Evolutionary conservation across 2,888 invertebrate genomes (phyloP), one percentile per base, ranked within the genome.

Genomic region (Alitta virens): DNA sequence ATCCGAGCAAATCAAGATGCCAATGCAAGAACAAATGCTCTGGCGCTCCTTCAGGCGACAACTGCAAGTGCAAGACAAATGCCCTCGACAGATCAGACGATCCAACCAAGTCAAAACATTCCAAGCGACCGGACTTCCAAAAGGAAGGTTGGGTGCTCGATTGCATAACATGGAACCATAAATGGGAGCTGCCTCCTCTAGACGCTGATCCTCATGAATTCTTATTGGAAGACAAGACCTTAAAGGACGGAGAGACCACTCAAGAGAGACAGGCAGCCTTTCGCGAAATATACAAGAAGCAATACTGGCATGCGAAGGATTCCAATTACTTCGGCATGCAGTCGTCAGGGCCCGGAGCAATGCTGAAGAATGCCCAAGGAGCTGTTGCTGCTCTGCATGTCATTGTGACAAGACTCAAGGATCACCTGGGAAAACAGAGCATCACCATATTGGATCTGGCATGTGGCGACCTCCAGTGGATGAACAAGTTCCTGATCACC

Each of bases 151-250:
- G 65, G 65, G 54, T 63, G 23, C 26, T 63, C 2, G 65, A 65
- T 53, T 65, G 65, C 42, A 53, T 65, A 18, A 65, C 65, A 2
- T 65, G 65, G 65, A 63, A 63, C 38, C 50, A 53, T 27, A 65
- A 65, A 42, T 65, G 65, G 65, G 60, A 63, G 49, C 24, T 27
- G 12, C 25, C 55, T 16, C 33, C 60, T 14, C 46, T 56, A 12
- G 60, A 63, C 1, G 56, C 51, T 9, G 56, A 60, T 16, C 63
- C 57, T 2, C 65, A 63, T 33, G 60, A 59, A 7, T 61, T 63
- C 18, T 7, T 5, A 1, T 23, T 53, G 38, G 65, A 63, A 42
- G 54, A 50, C 18, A 27, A 38, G 12, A 40, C 52, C n/a, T 24
- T 58, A 27, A 52, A 53, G 16, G n/a, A 38, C 2, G 58, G 55